Percentiles rank a stretch among this genome's conserved stretches.
Evolutionary conservation across 1,140 invertebrate genomes (phyloP).

Genomic region (Phymastichus coffea): DNA sequence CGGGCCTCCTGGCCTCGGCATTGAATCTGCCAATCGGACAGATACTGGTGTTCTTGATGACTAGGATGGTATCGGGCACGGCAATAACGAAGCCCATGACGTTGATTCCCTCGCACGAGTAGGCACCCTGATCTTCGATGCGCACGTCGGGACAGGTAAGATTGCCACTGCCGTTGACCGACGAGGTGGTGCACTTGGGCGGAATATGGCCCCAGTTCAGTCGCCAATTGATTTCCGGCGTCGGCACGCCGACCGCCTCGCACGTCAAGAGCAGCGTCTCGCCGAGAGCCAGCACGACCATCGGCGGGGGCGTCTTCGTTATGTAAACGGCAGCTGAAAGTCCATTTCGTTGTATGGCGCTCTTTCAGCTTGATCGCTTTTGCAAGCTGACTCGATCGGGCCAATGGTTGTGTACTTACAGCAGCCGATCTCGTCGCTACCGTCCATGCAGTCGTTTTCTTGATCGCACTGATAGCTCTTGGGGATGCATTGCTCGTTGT

Average conservation of each 20-base stretch:
- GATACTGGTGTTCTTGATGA: slow-evolving; percentile 63
- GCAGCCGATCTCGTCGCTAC: slow-evolving; percentile 90
- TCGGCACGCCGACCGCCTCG: slow-evolving; percentile 84
- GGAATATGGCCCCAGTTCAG: slow-evolving; percentile 97
- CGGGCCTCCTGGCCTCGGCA: slow-evolving; percentile 62
- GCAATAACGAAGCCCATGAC: slow-evolving; percentile 82
- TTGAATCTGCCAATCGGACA: slow-evolving; percentile 85
- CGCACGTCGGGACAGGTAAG: slow-evolving; percentile 79
- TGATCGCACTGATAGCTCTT: slow-evolving; percentile 92
- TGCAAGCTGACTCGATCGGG: no score
- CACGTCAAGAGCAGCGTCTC: slow-evolving; percentile 79
- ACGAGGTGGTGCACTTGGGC: slow-evolving; percentile 75
- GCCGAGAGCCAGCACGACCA: slow-evolving; percentile 69
- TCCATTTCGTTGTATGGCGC: no score
- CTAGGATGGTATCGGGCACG: slow-evolving; percentile 85
- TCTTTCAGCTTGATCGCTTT: no score
- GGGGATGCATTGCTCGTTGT: slow-evolving; percentile 84
- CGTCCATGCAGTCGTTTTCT: slow-evolving; percentile 83
- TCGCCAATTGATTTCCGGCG: slow-evolving; percentile 91
- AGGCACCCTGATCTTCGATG: slow-evolving; percentile 85
- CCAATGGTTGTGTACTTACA: slow-evolving; percentile 65
- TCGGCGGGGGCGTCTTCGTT: slow-evolving; percentile 67
- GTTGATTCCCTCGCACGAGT: slow-evolving; percentile 97
- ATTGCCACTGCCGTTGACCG: slow-evolving; percentile 76
- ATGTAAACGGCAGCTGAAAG: slow-evolving; percentile 64